Base-by-base conservation (phyloP, 1,140 invertebrate species). In the Panagrolaimus sp. region DNA sequence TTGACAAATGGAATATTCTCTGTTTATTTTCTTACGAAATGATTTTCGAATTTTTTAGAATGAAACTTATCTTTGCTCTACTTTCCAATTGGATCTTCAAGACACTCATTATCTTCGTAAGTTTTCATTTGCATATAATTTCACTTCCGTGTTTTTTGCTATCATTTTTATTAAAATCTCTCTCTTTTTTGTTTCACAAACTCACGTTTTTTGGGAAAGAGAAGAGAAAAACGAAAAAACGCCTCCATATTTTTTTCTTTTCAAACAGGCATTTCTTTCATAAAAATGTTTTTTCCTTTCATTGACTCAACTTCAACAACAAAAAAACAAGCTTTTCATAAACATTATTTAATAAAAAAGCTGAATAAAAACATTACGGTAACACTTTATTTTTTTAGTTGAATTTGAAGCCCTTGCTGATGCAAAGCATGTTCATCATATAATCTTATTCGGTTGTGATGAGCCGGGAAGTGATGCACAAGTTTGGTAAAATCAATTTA, bases 391-490 rank as follows among this genome's bases (percentile, higher is more conserved):
- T 38, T 61, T 87, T 88, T 72, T 82, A 92, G 91, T 92, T 78
- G 92, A 90, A 68, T 98, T 95, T 85, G 88, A 92, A 83, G 93
- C 96, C 5, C 92, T 95, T 83, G 92, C 92, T 1, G 90, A 90
- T 1, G 92, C 90, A 89, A 85, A 90, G 74, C 90, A 89, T 1
- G 91, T 92, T 9, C 96, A 98, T 86, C 96, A 98, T 83, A 96
- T 98, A 88, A 85, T 98, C 68, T 84, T 98, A 0, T 98, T 95
- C 84, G 95, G 94, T 11, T 98, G 96, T 77, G 76, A 82, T 67
- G 86, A 23, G 31, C 93, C 94, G 5, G 93, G 93, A 45, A 89
- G 87, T 46, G 84, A 88, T 65, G 88, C 90, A 72, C 83, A 87
- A 48, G 89, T 91, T 48, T 97, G 93, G 92, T 90, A 85, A 85